Percentiles rank a stretch among this genome's conserved stretches.
These are phyloP conservation scores for Drosophila austrosaltans DNA, from an alignment of 2,888 invertebrate species.

Conservation along the genomic window DNA sequence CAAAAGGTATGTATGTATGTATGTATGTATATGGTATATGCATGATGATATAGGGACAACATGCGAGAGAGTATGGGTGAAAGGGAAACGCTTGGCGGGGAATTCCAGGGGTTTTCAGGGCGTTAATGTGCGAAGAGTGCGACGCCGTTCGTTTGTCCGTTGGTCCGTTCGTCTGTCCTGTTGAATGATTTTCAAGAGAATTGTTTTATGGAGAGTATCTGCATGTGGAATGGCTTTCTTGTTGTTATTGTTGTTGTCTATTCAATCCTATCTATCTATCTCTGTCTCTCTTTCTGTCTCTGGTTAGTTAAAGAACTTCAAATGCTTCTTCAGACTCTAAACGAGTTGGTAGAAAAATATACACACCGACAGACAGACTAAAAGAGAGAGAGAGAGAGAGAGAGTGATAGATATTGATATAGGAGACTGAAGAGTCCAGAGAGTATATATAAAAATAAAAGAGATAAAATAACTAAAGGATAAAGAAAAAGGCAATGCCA, in stretches of 20 bases:
- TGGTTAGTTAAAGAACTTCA: constrained; percentile 20
- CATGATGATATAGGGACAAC: constrained; percentile 4
- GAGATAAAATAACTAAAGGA: constrained; percentile 26
- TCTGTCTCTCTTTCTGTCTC: constrained; percentile 43
- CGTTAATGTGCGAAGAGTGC: constrained; percentile 79
- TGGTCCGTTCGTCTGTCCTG: constrained; percentile 21
- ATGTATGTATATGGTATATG: no score
- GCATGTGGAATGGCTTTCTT: constrained; percentile 23
- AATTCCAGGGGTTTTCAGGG: constrained; percentile 41
- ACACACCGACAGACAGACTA: constrained; percentile 11
- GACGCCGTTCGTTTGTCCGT: background rate
- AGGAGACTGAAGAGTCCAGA: constrained; percentile 9
- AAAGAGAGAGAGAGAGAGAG: constrained; percentile 48
- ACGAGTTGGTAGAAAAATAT: constrained; percentile 13
- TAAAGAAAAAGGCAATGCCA: constrained; percentile 44
- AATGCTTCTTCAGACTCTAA: constrained; percentile 7
- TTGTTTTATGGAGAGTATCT: constrained; percentile 34
- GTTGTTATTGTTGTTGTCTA: constrained; percentile 14
- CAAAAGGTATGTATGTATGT: constrained; percentile 13
- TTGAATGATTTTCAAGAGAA: constrained; percentile 74
- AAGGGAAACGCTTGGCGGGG: background rate
- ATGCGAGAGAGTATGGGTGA: background rate
- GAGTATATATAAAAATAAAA: background rate
- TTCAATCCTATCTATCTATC: constrained; percentile 17
- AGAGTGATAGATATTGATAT: constrained; percentile 29